phyloP scores from a whole-genome alignment of 2,888 invertebrate species.

The Leptinotarsa rubiginosa region DNA sequence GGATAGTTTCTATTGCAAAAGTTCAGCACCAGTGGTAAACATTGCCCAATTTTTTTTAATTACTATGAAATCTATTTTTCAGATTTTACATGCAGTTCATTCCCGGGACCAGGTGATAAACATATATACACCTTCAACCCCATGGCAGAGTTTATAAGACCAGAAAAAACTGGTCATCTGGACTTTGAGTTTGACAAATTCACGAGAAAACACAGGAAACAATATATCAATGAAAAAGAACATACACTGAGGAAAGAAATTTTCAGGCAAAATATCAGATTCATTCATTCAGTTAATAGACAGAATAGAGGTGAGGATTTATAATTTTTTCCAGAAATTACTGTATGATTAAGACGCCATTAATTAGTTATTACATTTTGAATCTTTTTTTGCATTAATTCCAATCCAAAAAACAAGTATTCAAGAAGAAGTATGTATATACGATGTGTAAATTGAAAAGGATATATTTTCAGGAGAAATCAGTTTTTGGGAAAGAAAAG shows the following conservation, averaged over 20 bases:
- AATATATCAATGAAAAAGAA: conserved; percentile 76
- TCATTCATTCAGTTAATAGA: conserved; percentile 61
- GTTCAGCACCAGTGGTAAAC: not conserved
- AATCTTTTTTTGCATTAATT: too few species aligned
- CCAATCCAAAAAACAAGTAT: too few species aligned
- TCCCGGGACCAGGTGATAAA: conserved; percentile 87
- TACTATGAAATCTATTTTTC: conserved; percentile 46
- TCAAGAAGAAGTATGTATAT: too few species aligned
- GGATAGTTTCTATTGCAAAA: too few species aligned
- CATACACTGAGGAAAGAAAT: conserved; percentile 78
- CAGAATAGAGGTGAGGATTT: conserved; percentile 56
- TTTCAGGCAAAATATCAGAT: conserved; percentile 90
- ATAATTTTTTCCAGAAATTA: too few species aligned
- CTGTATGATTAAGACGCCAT: too few species aligned
- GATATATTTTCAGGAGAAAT: too few species aligned
- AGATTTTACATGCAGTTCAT: conserved; percentile 79
- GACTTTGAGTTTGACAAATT: conserved; percentile 82
- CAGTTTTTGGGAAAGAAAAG: too few species aligned
- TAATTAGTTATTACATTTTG: too few species aligned
- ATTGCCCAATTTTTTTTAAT: not conserved
- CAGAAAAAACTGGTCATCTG: conserved; percentile 76
- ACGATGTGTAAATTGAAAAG: too few species aligned
- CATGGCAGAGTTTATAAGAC: conserved; percentile 89
- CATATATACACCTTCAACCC: conserved; percentile 91
- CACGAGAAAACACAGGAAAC: conserved; percentile 76